Evolutionary conservation across 2,797 vertebrate genomes (phyloP).

Genomic region (Scolopax rusticola): DNA sequence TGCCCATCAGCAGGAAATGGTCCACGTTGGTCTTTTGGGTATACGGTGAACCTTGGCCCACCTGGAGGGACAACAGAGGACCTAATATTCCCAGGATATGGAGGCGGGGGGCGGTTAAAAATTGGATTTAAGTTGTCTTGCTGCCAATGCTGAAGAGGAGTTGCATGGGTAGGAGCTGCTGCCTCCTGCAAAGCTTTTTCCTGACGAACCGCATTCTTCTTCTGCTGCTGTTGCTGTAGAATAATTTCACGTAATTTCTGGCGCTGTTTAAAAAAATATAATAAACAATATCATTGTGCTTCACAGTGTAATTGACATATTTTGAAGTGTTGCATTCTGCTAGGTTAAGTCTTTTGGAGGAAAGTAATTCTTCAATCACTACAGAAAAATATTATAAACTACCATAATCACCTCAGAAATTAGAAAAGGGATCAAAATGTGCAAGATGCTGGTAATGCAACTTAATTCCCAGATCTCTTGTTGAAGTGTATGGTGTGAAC

Average conservation of each 20-base stretch:
- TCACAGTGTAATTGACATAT: background rate
- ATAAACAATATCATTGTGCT: background rate
- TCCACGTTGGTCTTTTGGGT: conserved; percentile 86
- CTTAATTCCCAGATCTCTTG: background rate
- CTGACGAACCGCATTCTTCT: conserved; percentile 91
- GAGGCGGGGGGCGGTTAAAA: conserved; percentile 94
- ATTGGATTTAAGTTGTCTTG: conserved; percentile 86
- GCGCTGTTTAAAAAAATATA: conserved; percentile 80
- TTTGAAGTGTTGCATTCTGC: background rate
- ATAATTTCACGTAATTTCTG: conserved; percentile 95
- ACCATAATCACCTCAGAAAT: background rate
- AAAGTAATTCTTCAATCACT: background rate
- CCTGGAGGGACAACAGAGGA: conserved; percentile 78
- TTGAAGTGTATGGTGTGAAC: background rate
- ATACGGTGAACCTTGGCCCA: conserved; percentile 85
- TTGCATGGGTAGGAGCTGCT: conserved; percentile 72
- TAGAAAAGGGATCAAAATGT: background rate
- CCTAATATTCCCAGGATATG: conserved; percentile 91
- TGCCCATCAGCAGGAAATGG: conserved; percentile 88
- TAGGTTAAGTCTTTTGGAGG: background rate
- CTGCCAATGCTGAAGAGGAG: conserved; percentile 89
- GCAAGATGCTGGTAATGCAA: background rate
- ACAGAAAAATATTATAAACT: background rate
- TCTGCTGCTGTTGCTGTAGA: conserved; percentile 95
- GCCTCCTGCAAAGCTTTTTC: conserved; percentile 89